Base-by-base conservation (phyloP, 2,888 invertebrate species). In the Poecilus cupreus region DNA sequence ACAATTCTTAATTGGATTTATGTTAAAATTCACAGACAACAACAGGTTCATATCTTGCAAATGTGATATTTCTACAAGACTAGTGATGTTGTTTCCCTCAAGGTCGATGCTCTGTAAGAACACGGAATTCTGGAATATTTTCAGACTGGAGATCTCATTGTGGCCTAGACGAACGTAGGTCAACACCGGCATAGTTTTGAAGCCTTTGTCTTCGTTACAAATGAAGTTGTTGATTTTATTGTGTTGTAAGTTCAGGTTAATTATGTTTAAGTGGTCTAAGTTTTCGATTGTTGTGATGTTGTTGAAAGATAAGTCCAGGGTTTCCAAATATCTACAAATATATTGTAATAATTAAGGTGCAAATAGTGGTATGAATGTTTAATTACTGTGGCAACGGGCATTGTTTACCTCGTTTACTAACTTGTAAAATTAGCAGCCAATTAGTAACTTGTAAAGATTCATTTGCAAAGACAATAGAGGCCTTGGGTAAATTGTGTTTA, bases 241-340 rank as follows among this genome's bases (percentile, higher is more conserved):
- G 79, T 85, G 70, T 57, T 85, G 83, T 5, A 88, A 68, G 82
- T 85, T 82, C 18, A 88, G 60, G 83, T 87, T 85, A 82, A 87
- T 83, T 0, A 93, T 87, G 39, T 89, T 89, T 60, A 93, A 86
- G 83, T 91, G 85, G 83, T 91, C 91, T 81, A 93, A 87, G 85
- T 92, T 92, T 86, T 92, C 91, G 0, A 93, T 86, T 11, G 88
- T 87, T 84, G 90, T 89, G 76, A 93, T 92, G 82, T 91, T 88
- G 85, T 93, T 93, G 84, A 91, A 90, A 0, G 93, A 92, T 37
- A 93, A 86, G 85, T 93, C 91, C 64, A 93, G 87, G 16, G 91
- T 90, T 18, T 90, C 89, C 13, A 93, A 88, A 86, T 91, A 92
- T 84, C 93, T 32, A n/a, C n/a, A n/a, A n/a, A n/a, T n/a, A n/a